phyloP scores from a whole-genome alignment of 2,888 invertebrate genomes.

The Argynnis bischoffii region DNA sequence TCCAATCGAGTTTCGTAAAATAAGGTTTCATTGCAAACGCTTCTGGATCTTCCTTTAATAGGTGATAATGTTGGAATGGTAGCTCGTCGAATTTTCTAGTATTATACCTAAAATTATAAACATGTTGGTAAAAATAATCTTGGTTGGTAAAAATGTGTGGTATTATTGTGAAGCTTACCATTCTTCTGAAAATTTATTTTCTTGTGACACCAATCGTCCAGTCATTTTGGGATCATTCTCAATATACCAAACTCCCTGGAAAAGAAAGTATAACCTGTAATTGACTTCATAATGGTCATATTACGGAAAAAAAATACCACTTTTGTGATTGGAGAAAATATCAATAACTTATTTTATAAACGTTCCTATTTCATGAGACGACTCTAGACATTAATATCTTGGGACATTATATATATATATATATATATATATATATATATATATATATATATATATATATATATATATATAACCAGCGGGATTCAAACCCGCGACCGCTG shows the following conservation, averaged over 20 bases:
- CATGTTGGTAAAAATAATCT: neutral
- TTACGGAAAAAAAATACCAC: too few relatives aligned
- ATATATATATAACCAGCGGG: too few relatives aligned
- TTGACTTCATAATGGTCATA: too few relatives aligned
- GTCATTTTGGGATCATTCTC: slow-evolving; percentile 81
- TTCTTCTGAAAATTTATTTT: slow-evolving; percentile 77
- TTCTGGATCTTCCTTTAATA: slow-evolving; percentile 76
- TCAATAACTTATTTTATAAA: too few relatives aligned
- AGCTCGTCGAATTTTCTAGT: slow-evolving; percentile 91
- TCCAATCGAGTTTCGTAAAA: slow-evolving; percentile 89
- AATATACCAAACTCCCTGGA: slow-evolving; percentile 83
- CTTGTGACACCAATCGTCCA: slow-evolving; percentile 83
- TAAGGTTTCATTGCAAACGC: slow-evolving; percentile 85
- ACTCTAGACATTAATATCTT: too few relatives aligned
- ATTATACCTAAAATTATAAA: slow-evolving; percentile 84
- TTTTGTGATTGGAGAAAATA: too few relatives aligned
- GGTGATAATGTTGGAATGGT: slow-evolving; percentile 88
- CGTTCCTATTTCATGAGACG: too few relatives aligned
- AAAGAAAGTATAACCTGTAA: slow-evolving; percentile 28
- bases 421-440: too few relatives aligned
- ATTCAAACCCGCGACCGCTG: too few relatives aligned
- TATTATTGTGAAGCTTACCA: slow-evolving; percentile 54
- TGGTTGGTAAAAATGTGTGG: neutral
- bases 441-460: too few relatives aligned
- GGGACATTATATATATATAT: too few relatives aligned